Evolutionary conservation across 2,797 vertebrate species (phyloP), one percentile per base, ranked within the genome.

Genomic region (Hirundo rustica): DNA sequence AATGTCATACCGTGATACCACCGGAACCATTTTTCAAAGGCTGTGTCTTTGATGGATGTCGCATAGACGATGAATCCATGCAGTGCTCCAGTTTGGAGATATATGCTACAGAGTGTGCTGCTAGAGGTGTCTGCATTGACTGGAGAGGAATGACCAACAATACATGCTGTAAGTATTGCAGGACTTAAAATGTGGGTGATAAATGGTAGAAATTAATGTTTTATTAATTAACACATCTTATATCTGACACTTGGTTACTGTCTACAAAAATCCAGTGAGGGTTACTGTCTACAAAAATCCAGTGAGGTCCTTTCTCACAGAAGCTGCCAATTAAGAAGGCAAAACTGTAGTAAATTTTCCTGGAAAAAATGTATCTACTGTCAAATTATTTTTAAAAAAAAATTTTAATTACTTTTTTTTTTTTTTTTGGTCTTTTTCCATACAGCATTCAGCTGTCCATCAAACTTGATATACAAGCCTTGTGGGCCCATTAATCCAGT

Each of bases 11-110:
- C 0, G 9, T 95, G 61, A 95, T 98, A 77, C 94, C 97, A 26
- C 97, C 98, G 3, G 17, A 74, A 71, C 54, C 94, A 0, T 98
- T 96, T 95, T 97, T 91, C 51, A 66, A 97, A 75, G 98, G 97
- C 65, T 98, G 98, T 10, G 27, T 93, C 50, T 98, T 97, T 13
- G 98, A 98, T 81, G 68, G 81, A 18, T 98, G 98, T 72, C 95
- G 96, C 26, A 29, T 92, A 54, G 19, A 7, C 0, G 9, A 86
- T 27, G 4, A 6, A 13, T 72, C 20, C 5, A 80, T 96, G 61
- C 74, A 92, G 74, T 98, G 98, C 68, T 97, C 98, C 5, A 73
- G 94, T 58, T 83, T 98, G 72, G 97, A 98, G 95, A 96, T 98
- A 7, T 98, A 98, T 7, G 97, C 97, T 13, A 72, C 97, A 5